Base-by-base conservation (phyloP, 2,888 invertebrate species). In the Electrophaes corylata region DNA sequence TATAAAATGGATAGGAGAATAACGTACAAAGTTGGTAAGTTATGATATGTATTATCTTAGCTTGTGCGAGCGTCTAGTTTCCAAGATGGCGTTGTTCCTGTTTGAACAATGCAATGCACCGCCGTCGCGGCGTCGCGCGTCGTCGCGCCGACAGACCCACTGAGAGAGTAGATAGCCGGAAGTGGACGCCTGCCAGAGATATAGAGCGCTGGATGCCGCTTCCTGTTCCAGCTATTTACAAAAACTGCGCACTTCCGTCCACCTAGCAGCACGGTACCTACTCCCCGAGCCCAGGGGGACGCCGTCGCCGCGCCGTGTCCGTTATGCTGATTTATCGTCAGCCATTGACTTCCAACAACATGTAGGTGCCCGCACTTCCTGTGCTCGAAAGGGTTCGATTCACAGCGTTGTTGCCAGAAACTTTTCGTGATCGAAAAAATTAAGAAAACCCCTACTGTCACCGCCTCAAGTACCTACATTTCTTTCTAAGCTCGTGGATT, bases 141-240 rank as follows among this genome's bases (percentile, higher is more conserved):
- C n/a, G n/a, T n/a, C n/a, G n/a, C n/a, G n/a, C n/a, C n/a, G n/a
- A n/a, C n/a, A n/a, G n/a, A n/a, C n/a, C n/a, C n/a, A n/a, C n/a
- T n/a, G 3, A 20, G 41, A 5, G 35, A 43, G 41, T 23, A 14
- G 40, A 19, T 8, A 43, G 6, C 23, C 41, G 41, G 43, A 43
- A 23, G 43, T 14, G 14, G 19, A 16, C 23, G 19, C 47, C 47
- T 37, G 47, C 48, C 48, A 26, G 40, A 39, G 48, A 49, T 40
- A 8, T 29, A 18, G 39, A 40, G 48, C 18, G 20, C 20, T 29
- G 40, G 5, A 23, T 11, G 33, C 3, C 46, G 39, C 19, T 19
- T 50, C 49, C 40, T 48, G 49, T 14, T 29, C 26, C 26, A 26
- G 48, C 48, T 50, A 43, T 51, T 55, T 43, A 61, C 47, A 57